Conservation (phyloP, 2,113 vertebrate species). For the Tachysurus vachellii region DNA sequence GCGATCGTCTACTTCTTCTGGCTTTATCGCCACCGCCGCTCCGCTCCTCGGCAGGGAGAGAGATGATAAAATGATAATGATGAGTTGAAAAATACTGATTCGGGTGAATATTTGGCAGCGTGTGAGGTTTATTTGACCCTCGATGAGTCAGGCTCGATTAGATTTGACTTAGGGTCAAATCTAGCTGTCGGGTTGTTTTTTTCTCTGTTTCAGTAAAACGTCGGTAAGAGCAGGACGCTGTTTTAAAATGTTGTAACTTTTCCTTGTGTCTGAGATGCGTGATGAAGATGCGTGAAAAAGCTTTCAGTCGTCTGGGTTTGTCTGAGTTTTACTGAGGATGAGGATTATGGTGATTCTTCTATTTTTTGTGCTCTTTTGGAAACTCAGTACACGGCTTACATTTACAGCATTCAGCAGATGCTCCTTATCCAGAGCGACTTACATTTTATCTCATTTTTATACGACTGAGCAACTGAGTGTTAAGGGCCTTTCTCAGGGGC, state of each 20-base stretch:
- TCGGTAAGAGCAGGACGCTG: not conserved
- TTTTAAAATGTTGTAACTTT: not conserved
- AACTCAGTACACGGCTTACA: slow-evolving; percentile 15
- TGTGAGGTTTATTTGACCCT: slow-evolving; percentile 31
- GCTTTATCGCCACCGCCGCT: slow-evolving; percentile 14
- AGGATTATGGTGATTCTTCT: not conserved
- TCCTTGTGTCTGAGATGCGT: not conserved
- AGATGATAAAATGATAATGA: slow-evolving; percentile 38
- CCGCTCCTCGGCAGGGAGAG: slow-evolving; percentile 27
- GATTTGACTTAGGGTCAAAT: not conserved
- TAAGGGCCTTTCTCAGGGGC: no score
- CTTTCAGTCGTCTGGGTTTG: not conserved
- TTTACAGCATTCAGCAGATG: no score
- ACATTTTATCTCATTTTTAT: no score
- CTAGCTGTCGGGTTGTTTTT: not conserved
- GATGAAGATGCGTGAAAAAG: no score
- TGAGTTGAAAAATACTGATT: slow-evolving; percentile 5
- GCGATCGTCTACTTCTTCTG: slow-evolving; percentile 25
- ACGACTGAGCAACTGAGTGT: no score
- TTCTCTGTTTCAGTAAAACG: not conserved
- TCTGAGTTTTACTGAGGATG: not conserved
- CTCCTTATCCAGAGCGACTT: no score
- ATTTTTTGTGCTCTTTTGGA: slow-evolving; percentile 20
- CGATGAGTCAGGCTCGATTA: slow-evolving; percentile 25
- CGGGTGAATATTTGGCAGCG: not conserved